phyloP scores from a whole-genome alignment of 2,797 vertebrate genomes.

The Pogoniulus pusillus region DNA sequence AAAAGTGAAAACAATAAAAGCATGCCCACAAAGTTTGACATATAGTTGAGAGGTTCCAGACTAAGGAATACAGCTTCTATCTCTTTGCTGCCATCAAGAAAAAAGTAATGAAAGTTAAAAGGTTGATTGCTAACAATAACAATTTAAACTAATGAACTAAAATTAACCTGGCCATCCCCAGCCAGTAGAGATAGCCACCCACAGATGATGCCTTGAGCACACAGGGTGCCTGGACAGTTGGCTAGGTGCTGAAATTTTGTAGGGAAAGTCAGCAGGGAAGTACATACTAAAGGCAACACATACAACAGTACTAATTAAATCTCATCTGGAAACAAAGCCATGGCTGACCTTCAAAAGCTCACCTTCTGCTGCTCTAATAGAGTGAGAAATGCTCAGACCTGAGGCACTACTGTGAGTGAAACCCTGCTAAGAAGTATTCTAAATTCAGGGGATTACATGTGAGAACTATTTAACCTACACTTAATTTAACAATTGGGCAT shows the following conservation, averaged over 20 bases:
- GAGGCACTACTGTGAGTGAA: background rate
- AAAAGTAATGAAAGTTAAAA: background rate
- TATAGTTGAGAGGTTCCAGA: background rate
- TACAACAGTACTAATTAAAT: background rate
- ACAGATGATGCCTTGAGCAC: background rate
- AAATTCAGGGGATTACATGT: background rate
- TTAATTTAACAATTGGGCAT: background rate
- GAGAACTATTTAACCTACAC: background rate
- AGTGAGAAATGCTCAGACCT: background rate
- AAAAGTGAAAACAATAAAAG: background rate
- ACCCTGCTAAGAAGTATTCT: background rate
- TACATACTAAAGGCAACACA: rapidly evolving
- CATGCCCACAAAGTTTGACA: background rate
- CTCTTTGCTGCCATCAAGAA: background rate
- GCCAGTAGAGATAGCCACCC: background rate
- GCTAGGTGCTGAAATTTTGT: background rate
- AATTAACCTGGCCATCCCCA: background rate
- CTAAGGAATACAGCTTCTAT: background rate
- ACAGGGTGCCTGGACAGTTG: background rate
- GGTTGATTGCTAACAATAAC: background rate
- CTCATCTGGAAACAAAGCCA: background rate
- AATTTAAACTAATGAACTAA: background rate
- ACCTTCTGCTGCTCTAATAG: background rate
- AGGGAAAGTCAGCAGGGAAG: background rate
- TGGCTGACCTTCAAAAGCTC: background rate